Evolutionary conservation across 1,140 invertebrate species (phyloP).

Genomic region (Pseudomyrmex sp.): DNA sequence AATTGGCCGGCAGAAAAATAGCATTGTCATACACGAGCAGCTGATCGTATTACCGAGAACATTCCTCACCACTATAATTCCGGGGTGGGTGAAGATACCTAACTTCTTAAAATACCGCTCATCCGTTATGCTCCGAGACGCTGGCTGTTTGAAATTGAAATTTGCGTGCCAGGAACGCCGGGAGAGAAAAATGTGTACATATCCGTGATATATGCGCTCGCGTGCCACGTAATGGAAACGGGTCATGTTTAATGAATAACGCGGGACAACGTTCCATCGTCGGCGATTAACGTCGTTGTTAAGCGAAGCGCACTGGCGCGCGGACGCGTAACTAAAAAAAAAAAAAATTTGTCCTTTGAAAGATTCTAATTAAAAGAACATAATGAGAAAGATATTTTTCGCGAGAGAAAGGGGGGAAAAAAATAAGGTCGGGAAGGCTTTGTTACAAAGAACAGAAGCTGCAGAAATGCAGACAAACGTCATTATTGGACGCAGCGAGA

Average conservation of each 20-base stretch:
- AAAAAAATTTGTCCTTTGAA: conserved; percentile 19
- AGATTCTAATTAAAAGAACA: conserved; percentile 13
- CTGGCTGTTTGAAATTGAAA: conserved; percentile 10
- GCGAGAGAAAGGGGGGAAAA: not conserved
- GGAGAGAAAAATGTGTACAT: conserved; percentile 37
- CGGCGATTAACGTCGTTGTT: conserved; percentile 35
- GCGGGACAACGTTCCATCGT: conserved; percentile 31
- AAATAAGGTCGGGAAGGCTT: not conserved
- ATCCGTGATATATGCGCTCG: conserved; percentile 35
- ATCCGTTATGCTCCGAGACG: conserved; percentile 14
- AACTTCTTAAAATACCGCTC: conserved; percentile 41
- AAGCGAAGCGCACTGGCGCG: not conserved
- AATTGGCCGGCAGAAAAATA: conserved; percentile 73
- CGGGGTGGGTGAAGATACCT: not conserved
- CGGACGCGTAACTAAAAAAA: not conserved
- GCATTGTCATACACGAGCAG: conserved; percentile 67
- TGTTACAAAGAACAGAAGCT: not conserved
- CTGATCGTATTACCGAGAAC: conserved; percentile 73
- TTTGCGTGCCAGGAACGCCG: conserved; percentile 20
- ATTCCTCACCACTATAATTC: conserved; percentile 65
- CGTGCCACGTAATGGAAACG: conserved; percentile 33
- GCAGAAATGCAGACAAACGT: not conserved
- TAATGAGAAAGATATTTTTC: not conserved
- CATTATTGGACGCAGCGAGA: not conserved
- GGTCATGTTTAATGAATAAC: conserved; percentile 55